Conservation (phyloP, 2,797 vertebrate species). For the Gallinago solitaria region DNA sequence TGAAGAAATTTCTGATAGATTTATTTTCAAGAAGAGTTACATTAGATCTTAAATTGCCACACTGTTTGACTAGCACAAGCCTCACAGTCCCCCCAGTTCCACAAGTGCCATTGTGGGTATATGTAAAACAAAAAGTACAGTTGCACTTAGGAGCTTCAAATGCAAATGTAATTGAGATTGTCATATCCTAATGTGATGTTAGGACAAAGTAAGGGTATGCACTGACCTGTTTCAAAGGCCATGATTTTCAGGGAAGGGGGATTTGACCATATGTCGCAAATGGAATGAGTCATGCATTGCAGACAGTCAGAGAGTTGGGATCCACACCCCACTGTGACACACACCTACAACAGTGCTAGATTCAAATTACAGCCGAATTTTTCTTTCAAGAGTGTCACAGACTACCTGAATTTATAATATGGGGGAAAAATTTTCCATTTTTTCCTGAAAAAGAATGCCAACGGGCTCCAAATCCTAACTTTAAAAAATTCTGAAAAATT, state of each 20-base stretch:
- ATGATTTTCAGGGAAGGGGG: not conserved
- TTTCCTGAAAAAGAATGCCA: not conserved
- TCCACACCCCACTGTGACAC: not conserved
- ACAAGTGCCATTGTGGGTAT: not conserved
- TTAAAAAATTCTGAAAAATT: not conserved
- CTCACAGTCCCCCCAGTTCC: not conserved
- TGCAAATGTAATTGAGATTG: not conserved
- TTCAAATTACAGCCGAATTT: not conserved
- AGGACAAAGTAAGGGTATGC: not conserved
- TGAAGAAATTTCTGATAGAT: not conserved
- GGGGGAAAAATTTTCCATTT: rapidly evolving
- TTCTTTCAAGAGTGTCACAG: not conserved
- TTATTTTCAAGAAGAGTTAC: not conserved
- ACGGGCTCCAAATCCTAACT: not conserved
- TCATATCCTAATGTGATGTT: not conserved
- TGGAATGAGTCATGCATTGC: not conserved
- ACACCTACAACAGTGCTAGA: not conserved
- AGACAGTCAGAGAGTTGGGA: not conserved
- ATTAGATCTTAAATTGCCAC: not conserved
- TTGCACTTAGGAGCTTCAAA: not conserved
- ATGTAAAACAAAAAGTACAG: rapidly evolving
- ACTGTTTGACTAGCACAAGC: not conserved
- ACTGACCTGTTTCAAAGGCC: not conserved
- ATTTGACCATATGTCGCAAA: not conserved
- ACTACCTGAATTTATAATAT: not conserved